Base-by-base conservation (phyloP, 1,140 invertebrate genomes). In the Gryllus bimaculatus region DNA sequence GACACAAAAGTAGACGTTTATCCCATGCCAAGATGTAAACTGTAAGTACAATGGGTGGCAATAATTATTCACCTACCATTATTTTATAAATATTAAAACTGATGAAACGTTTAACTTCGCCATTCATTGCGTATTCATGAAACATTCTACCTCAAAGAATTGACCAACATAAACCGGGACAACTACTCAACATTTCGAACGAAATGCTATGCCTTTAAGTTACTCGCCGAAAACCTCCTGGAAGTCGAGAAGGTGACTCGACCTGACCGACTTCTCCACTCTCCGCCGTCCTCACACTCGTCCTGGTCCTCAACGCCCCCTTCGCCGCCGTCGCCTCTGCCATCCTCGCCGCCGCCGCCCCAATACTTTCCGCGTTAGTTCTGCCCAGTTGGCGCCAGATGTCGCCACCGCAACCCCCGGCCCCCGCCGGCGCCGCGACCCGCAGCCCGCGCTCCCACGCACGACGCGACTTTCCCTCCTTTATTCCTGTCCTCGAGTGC, bases 311-410 rank as follows among this genome's bases (percentile, higher is more conserved):
- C 54, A 3, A 66, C 54, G 18, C 18, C 54, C 18, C 7, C 54
- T 66, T 66, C 18, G 54, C 54, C 54, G 54, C 18, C 54, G 18
- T 66, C 7, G 18, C 54, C 54, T 66, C 18, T 18, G 54, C 18
- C 54, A 66, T 66, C 54, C 10, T 18, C 54, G 10, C 18, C 54
- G 18, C 54, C 54, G 54, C 1, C 54, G 54, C 54, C 54, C 54
- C 54, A 66, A 66, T 66, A 66, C 54, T 66, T 66, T 66, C 54
- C 18, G 54, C 54, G 54, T 66, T 66, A 66, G 54, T 66, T 66
- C 54, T 18, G 18, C 54, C 54, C 54, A 66, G 54, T 66, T 66
- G 54, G 54, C 54, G 54, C 54, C 54, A 66, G 54, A 66, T 66
- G 54, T 66, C 54, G 54, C 54, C 54, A 66, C 54, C 54, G 54